Evolutionary conservation across 2,888 invertebrate genomes (phyloP), one percentile per base, ranked within the genome.

Genomic region (Meliscaeva auricollis): DNA sequence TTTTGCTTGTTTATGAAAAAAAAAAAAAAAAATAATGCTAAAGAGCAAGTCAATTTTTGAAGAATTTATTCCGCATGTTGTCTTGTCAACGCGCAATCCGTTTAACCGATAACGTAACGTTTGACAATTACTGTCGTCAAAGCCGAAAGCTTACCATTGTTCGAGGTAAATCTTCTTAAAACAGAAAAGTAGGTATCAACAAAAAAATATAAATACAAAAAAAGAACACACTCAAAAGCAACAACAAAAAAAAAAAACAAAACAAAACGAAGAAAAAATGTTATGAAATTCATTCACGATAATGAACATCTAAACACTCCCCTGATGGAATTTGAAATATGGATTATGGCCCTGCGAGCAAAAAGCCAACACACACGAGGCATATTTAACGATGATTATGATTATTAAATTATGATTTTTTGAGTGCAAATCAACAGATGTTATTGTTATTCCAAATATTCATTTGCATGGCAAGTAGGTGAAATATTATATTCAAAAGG

Each of bases 31-130:
- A 46, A 2, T 35, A 17, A 30, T 62, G 75, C n/a, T 32, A 79
- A 83, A 83, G 74, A 83, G 73, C 78, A 83, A 79, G 35, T 68
- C 72, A 77, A 54, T 79, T 83, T 62, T 50, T 17, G 46, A 83
- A 52, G 62, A 66, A 74, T 79, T 64, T 38, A 38, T 58, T 58
- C 35, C 11, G n/a, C n/a, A 17, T 38, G 58, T 38, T 58, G 7
- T 17, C 46, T 70, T 50, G 41, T 62, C 50, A 64, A 30, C 66
- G 26, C 26, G 13, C 50, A 44, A 73, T 46, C 50, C 56, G 72
- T 78, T 64, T 54, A 77, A 41, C 22, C 35, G 50, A 75, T 74
- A 73, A 41, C 32, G 35, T 74, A 73, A 41, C 32, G 35, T 56
- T 58, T 77, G 81, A 76, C 81, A 81, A 32, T 32, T 68, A 15